A percentile compares a stretch with the other conserved stretches of the same genome.
Conservation (phyloP, 2,113 vertebrate species). For the Tautogolabrus adspersus region DNA sequence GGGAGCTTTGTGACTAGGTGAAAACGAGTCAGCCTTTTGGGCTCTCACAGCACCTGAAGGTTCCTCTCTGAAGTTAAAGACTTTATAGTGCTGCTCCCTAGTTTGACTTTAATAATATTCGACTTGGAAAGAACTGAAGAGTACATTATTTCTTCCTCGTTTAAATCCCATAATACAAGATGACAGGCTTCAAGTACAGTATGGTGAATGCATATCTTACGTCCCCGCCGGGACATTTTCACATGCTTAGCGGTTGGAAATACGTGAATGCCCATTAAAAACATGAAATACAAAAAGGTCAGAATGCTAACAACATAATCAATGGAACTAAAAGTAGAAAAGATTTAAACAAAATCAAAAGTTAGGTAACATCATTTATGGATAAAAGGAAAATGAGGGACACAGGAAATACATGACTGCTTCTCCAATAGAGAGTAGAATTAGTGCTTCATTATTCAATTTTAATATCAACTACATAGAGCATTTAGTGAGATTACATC, state of each 20-base stretch:
- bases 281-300: constrained; percentile 41
- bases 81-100: constrained; percentile 46
- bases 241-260: constrained; percentile 38
- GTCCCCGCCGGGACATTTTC: constrained; percentile 31
- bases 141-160: constrained; percentile 19
- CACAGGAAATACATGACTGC: not conserved
- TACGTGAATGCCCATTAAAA: constrained; percentile 68
- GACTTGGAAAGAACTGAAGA: constrained; percentile 32
- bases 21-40: constrained; percentile 12
- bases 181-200: constrained; percentile 76
- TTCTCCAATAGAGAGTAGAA: not conserved
- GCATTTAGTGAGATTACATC: constrained; percentile 4
- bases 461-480: constrained; percentile 55
- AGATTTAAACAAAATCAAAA: constrained; percentile 37
- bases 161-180: constrained; percentile 58
- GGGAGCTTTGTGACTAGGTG: constrained; percentile 30
- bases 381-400: constrained; percentile 35
- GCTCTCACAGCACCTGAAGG: not conserved
- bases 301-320: constrained; percentile 34
- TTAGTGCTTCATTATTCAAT: constrained; percentile 66
- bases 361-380: constrained; percentile 47
- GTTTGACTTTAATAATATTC: constrained; percentile 4
- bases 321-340: constrained; percentile 46
- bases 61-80: not conserved
- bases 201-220: constrained; percentile 68